These are phyloP conservation scores for Thunnus thynnus DNA, from an alignment of 2,113 vertebrate species.

Conservation along the genomic window DNA sequence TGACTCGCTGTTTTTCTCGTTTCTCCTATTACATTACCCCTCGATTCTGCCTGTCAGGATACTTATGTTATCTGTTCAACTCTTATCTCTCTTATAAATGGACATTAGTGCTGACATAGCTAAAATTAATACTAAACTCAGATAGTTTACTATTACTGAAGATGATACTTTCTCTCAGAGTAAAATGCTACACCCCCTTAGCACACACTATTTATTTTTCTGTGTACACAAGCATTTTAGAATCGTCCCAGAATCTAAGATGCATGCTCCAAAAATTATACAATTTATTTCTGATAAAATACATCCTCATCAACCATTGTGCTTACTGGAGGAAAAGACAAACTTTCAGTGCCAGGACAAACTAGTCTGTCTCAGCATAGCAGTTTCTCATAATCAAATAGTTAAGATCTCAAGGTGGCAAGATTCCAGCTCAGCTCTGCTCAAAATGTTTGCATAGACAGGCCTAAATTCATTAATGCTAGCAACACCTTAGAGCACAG, in stretches of 20 bases:
- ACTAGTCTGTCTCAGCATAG: constrained; percentile 20
- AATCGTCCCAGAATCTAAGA: background rate
- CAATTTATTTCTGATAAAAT: constrained; percentile 29
- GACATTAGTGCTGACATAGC: no score
- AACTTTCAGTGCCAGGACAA: constrained; percentile 5
- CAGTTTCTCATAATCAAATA: constrained; percentile 16
- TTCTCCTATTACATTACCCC: no score
- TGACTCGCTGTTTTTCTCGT: no score
- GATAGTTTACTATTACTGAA: background rate
- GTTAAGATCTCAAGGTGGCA: background rate
- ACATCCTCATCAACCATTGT: constrained; percentile 11
- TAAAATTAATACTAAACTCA: background rate
- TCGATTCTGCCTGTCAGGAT: no score
- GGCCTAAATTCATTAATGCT: background rate
- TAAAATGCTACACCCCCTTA: background rate
- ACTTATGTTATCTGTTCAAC: no score
- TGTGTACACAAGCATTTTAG: constrained; percentile 11
- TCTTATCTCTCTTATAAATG: no score
- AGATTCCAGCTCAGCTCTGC: background rate
- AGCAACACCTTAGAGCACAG: background rate
- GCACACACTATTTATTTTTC: background rate
- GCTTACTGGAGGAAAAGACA: constrained; percentile 18
- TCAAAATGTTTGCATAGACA: background rate
- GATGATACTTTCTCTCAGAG: background rate
- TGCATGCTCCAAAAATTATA: background rate